These are phyloP conservation scores for Gymnothorax javanicus DNA, from an alignment of 2,797 vertebrate species.

Conservation along the genomic window DNA sequence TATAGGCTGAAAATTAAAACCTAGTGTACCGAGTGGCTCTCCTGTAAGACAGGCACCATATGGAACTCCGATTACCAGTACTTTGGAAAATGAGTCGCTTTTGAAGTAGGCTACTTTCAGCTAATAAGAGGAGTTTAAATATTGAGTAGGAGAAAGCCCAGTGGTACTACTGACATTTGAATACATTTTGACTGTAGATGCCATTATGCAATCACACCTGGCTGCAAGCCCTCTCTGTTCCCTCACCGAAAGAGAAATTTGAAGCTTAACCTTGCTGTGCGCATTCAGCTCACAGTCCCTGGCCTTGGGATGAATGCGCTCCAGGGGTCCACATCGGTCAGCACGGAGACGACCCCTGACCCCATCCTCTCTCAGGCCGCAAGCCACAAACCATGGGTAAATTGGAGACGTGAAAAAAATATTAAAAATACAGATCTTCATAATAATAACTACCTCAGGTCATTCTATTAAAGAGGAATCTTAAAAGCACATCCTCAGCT, in stretches of 20 bases:
- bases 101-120: neutral
- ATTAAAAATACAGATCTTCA: neutral
- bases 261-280: constrained; percentile 59
- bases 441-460: neutral
- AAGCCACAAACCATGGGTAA: constrained; percentile 13
- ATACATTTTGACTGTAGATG: constrained; percentile 14
- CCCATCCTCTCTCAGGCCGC: neutral
- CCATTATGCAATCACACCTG: constrained; percentile 8
- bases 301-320: constrained; percentile 77
- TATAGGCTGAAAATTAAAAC: neutral
- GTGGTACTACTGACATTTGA: neutral
- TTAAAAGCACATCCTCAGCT: neutral
- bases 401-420: neutral
- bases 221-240: constrained; percentile 6
- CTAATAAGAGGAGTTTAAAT: neutral
- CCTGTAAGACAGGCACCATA: neutral
- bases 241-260: neutral
- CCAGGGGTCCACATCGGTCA: constrained; percentile 64
- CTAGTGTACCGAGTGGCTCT: neutral
- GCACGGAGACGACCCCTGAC: constrained; percentile 68
- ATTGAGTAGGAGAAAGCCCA: neutral
- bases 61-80: neutral
- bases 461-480: neutral
- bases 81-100: neutral
- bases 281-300: constrained; percentile 75